phyloP scores from a whole-genome alignment of 1,140 invertebrate genomes.

The Ceratitis capitata region DNA sequence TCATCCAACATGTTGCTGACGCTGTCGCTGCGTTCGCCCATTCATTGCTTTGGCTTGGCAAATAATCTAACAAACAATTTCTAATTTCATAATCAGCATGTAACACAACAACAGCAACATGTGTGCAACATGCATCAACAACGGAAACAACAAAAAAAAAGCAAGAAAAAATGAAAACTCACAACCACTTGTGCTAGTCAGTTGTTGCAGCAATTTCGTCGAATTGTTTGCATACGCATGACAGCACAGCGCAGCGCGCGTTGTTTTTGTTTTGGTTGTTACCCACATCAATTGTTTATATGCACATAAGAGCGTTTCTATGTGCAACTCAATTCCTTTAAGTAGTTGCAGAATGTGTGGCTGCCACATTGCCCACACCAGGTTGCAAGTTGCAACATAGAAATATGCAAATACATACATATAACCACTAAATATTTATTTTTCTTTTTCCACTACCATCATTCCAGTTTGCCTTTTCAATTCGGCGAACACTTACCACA shows the following conservation, averaged over 20 bases:
- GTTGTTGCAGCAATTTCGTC: neutral
- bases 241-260: neutral
- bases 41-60: neutral
- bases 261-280: neutral
- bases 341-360: neutral
- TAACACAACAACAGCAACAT: neutral
- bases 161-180: no score
- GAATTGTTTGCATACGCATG: slow-evolving; percentile 30
- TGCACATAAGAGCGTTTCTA: neutral
- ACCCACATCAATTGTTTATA: neutral
- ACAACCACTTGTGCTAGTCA: slow-evolving; percentile 3
- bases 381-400: neutral
- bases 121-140: slow-evolving; percentile 3
- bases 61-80: slow-evolving; percentile 24
- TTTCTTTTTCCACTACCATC: neutral
- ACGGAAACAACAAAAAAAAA: neutral
- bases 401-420: no score
- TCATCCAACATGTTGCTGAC: slow-evolving; percentile 7
- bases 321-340: neutral
- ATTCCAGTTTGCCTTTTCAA: slow-evolving; percentile 29
- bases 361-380: neutral
- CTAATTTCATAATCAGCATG: slow-evolving; percentile 31
- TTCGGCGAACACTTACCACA: neutral
- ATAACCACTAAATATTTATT: neutral
- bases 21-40: neutral